Evolutionary conservation across 2,113 vertebrate genomes (phyloP).

Genomic region (Phasianus colchicus): DNA sequence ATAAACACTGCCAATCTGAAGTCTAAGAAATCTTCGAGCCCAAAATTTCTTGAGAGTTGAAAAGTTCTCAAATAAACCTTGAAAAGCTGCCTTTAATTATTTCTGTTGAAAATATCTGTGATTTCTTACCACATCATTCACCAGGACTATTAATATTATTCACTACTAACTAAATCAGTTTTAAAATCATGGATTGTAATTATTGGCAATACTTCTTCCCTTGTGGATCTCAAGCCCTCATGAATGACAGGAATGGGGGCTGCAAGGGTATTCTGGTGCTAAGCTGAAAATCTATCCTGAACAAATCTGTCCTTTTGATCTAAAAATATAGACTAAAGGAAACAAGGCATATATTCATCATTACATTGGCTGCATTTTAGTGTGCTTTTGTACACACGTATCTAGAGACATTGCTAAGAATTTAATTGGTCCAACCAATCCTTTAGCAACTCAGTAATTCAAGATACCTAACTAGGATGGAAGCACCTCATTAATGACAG

Average conservation of each 20-base stretch:
- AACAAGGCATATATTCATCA: neutral
- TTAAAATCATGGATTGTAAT: neutral
- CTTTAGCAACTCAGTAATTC: neutral
- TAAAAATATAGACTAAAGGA: neutral
- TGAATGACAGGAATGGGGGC: accelerated
- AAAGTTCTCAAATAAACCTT: neutral
- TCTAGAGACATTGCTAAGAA: neutral
- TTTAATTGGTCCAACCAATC: neutral
- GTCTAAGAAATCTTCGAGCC: neutral
- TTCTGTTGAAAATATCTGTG: neutral
- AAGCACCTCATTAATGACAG: neutral
- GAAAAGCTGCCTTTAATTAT: neutral
- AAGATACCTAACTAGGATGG: neutral
- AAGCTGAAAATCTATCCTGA: neutral
- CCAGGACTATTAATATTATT: neutral
- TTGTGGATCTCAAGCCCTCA: neutral
- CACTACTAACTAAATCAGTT: neutral
- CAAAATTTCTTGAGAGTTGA: neutral
- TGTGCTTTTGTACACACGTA: neutral
- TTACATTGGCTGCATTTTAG: neutral
- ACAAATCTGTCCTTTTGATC: neutral
- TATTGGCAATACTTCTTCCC: neutral
- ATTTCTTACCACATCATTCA: neutral
- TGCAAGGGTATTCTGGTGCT: accelerated
- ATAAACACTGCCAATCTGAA: neutral